A percentile compares a stretch with the other conserved stretches of the same genome.
Conservation (phyloP, 1,140 invertebrate species). For the Cepaea nemoralis region DNA sequence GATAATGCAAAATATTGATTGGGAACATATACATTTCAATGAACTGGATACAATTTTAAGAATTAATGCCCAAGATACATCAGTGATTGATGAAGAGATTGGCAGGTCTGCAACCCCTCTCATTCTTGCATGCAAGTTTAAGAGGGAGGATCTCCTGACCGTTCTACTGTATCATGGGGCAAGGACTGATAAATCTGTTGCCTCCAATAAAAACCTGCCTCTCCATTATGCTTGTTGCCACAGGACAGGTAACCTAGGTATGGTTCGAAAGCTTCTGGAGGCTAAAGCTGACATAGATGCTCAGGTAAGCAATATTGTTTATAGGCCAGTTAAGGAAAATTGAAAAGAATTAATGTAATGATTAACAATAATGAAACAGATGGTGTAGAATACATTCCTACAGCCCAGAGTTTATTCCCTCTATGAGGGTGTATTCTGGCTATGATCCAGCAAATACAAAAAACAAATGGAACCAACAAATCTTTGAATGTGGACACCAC, state of each 20-base stretch:
- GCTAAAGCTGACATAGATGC: slow-evolving; percentile 42
- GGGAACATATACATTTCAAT: slow-evolving; percentile 6
- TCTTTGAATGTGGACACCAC: too few relatives aligned
- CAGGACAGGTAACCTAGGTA: slow-evolving; percentile 33
- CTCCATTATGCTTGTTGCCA: slow-evolving; percentile 48
- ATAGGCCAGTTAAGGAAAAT: too few relatives aligned
- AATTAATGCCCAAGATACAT: not conserved
- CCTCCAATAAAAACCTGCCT: slow-evolving; percentile 27
- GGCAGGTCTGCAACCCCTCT: slow-evolving; percentile 35
- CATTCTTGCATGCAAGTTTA: slow-evolving; percentile 43
- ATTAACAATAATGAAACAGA: too few relatives aligned
- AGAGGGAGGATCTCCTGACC: slow-evolving; percentile 37
- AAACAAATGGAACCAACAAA: too few relatives aligned
- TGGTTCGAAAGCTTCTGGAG: slow-evolving; percentile 34
- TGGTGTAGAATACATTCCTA: too few relatives aligned
- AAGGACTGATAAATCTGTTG: slow-evolving; percentile 6
- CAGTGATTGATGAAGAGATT: not conserved
- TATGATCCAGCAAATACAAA: too few relatives aligned
- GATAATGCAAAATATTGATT: slow-evolving; percentile 3
- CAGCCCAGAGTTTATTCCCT: too few relatives aligned
- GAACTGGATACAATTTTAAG: slow-evolving; percentile 32
- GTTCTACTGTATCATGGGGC: slow-evolving; percentile 40
- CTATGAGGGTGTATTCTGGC: too few relatives aligned
- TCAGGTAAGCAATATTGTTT: slow-evolving; percentile 5
- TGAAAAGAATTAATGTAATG: too few relatives aligned